These are phyloP conservation scores for Pristionchus fissidentatus DNA, from an alignment of 2,888 invertebrate species.

Conservation along the genomic window DNA sequence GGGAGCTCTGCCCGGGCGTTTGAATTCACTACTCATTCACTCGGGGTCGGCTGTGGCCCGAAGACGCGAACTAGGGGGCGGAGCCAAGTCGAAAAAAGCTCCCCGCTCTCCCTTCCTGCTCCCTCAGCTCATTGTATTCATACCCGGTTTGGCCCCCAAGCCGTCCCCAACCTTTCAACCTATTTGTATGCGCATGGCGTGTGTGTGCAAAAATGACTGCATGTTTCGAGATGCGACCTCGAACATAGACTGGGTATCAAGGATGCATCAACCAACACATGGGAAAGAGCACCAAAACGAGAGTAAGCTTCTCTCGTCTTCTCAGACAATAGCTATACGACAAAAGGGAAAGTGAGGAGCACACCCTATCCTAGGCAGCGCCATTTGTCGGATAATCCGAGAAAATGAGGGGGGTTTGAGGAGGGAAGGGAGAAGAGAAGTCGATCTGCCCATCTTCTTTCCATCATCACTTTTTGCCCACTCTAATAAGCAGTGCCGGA, in stretches of 20 bases:
- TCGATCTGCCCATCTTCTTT: not conserved
- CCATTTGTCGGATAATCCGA: not conserved
- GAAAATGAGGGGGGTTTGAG: not conserved
- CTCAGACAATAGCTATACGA: not conserved
- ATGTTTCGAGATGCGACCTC: not conserved
- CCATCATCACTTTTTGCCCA: too few relatives aligned
- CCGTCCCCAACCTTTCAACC: conserved; percentile 25
- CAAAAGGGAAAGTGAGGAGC: not conserved
- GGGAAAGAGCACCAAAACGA: not conserved
- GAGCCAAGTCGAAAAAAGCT: not conserved
- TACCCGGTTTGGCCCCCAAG: not conserved
- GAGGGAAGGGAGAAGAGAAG: not conserved
- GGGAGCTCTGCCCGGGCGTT: too few relatives aligned
- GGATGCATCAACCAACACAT: conserved; percentile 19
- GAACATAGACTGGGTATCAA: conserved; percentile 15
- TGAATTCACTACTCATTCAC: too few relatives aligned
- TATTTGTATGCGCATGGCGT: too few relatives aligned
- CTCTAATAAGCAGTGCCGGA: too few relatives aligned
- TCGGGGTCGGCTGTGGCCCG: not conserved
- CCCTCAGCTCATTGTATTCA: conserved; percentile 23
- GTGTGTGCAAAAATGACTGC: not conserved
- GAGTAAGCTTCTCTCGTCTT: not conserved
- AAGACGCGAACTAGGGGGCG: not conserved
- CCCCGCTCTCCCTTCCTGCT: not conserved
- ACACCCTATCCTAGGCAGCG: not conserved